phyloP scores from a whole-genome alignment of 2,113 vertebrate species.

The Sprattus sprattus region DNA sequence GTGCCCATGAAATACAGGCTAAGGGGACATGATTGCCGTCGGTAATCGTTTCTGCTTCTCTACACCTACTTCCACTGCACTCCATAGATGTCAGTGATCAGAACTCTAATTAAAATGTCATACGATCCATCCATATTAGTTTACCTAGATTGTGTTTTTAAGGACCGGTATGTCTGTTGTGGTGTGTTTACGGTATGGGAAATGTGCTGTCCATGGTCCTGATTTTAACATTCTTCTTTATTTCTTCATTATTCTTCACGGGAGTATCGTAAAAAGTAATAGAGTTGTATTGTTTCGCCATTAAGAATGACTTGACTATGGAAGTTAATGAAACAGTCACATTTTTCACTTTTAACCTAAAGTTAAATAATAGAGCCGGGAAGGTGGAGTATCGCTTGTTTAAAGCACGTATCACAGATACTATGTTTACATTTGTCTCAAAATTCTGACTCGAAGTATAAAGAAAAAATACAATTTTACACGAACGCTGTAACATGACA shows the following conservation, averaged over 20 bases:
- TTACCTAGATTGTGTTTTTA: not conserved
- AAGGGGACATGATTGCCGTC: not conserved
- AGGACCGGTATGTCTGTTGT: not conserved
- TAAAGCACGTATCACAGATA: too few relatives aligned
- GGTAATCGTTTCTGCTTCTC: not conserved
- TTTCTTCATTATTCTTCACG: not conserved
- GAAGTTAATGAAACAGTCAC: not conserved
- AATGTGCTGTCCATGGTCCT: constrained; percentile 25
- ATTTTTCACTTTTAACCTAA: too few relatives aligned
- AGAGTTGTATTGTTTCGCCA: not conserved
- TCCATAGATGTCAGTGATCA: too few relatives aligned
- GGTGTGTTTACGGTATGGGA: not conserved
- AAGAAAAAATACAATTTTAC: too few relatives aligned
- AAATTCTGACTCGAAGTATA: too few relatives aligned
- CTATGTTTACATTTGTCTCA: too few relatives aligned
- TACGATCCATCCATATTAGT: not conserved
- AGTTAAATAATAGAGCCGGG: too few relatives aligned
- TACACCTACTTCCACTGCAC: not conserved
- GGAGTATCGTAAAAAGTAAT: not conserved
- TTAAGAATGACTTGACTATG: not conserved
- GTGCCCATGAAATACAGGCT: not conserved
- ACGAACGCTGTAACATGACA: too few relatives aligned
- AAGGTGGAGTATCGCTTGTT: too few relatives aligned
- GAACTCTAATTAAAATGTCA: not conserved
- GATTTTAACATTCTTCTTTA: not conserved